A percentile compares a stretch with the other conserved stretches of the same genome.
Evolutionary conservation across 2,797 vertebrate species (phyloP).

Genomic region (Aeoliscus strigatus): DNA sequence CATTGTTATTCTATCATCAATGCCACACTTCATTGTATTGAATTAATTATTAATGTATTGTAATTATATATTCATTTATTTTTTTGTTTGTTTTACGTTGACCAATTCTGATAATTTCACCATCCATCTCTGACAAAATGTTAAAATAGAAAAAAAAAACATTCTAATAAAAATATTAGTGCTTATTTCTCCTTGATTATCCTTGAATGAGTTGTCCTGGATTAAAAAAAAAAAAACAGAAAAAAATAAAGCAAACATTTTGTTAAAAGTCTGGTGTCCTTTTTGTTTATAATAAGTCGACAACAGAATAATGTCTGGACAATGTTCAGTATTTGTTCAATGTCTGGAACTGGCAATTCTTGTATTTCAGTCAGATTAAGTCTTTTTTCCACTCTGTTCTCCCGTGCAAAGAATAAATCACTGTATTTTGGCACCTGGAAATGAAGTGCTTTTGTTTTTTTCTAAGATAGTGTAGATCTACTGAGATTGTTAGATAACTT

Average conservation of each 20-base stretch:
- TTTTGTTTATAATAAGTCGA: too few species aligned
- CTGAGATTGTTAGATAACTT: too few species aligned
- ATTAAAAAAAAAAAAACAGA: constrained; percentile 50
- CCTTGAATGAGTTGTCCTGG: constrained; percentile 77
- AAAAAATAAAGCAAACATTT: constrained; percentile 80
- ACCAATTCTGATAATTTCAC: constrained; percentile 63
- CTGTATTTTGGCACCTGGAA: too few species aligned
- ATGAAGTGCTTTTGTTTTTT: too few species aligned
- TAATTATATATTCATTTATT: constrained; percentile 72
- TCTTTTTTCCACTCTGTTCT: too few species aligned
- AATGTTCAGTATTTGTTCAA: too few species aligned
- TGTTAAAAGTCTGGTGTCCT: too few species aligned
- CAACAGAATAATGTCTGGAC: too few species aligned
- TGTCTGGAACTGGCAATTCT: too few species aligned
- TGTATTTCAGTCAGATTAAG: too few species aligned
- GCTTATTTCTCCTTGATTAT: constrained; percentile 78
- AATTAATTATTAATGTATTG: constrained; percentile 78
- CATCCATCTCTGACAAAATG: constrained; percentile 71
- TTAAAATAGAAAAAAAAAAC: constrained; percentile 51
- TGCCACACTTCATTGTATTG: constrained; percentile 75
- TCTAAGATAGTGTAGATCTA: too few species aligned
- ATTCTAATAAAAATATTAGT: constrained; percentile 65
- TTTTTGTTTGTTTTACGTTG: constrained; percentile 70
- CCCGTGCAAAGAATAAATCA: too few species aligned
- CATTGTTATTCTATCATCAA: constrained; percentile 67